Conservation (phyloP, 1,140 invertebrate genomes). For the Elymnias hypermnestra region DNA sequence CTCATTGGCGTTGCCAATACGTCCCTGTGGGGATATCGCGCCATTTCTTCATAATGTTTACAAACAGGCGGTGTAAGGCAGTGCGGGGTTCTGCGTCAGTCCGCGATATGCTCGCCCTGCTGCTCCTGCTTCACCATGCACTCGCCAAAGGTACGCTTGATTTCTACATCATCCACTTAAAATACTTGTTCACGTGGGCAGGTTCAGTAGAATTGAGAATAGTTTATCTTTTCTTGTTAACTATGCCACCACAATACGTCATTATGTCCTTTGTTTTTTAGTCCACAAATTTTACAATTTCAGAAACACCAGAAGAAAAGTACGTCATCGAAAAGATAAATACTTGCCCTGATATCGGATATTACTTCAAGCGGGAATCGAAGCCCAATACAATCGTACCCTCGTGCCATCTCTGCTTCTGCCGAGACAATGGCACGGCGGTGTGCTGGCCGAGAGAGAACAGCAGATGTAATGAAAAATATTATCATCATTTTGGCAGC, state of each 20-base stretch:
- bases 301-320: conserved; percentile 14
- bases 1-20: conserved; percentile 6
- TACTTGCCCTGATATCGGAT: conserved; percentile 39
- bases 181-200: no score
- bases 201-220: no score
- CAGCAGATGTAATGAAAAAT: conserved; percentile 34
- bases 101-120: conserved; percentile 34
- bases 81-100: conserved; percentile 15
- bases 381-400: conserved; percentile 21
- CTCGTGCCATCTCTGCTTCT: conserved; percentile 51
- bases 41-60: conserved; percentile 37
- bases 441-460: conserved; percentile 43
- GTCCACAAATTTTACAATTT: conserved; percentile 3
- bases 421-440: conserved; percentile 31
- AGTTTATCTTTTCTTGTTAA: no score
- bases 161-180: no score
- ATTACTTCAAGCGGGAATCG: conserved; percentile 33
- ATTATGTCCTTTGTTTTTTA: no score
- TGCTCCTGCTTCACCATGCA: conserved; percentile 30
- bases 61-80: conserved; percentile 29
- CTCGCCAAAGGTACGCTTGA: conserved; percentile 33
- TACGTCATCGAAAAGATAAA: conserved; percentile 18
- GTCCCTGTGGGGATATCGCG: conserved; percentile 26
- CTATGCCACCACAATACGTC: no score
- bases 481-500: conserved; percentile 25